Base-by-base conservation (phyloP, 2,797 vertebrate genomes). In the Siniperca scherzeri region DNA sequence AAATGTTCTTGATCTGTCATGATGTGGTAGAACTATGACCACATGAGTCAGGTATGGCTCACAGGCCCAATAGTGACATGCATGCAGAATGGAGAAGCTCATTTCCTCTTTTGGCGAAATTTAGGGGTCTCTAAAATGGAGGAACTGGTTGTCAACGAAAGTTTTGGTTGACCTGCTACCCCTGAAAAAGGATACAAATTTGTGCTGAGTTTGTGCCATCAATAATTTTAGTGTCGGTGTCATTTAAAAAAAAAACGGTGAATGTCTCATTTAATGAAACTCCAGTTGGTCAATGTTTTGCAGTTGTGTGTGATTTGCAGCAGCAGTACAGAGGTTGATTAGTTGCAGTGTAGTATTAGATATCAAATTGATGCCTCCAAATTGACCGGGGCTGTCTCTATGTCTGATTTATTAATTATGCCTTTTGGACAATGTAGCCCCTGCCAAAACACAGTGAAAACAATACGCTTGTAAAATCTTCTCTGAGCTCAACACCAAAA, bases 391-490 rank as follows among this genome's bases (percentile, higher is more conserved):
- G 36, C 66, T 56, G 71, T 53, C 61, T 72, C 50, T 61, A 64
- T 57, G 55, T 81, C 82, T 73, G 86, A 87, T 90, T 81, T 90
- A 88, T 92, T 81, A 82, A 87, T 70, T 64, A 74, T 61, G 62
- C 87, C 67, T 88, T 88, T 84, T 84, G 77, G 83, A 87, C 30
- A 90, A 86, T 62, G 79, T 81, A 55, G 71, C 42, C 61, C 21
- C 71, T 11, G 12, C 83, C 80, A 78, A 78, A 90, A 86, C 53
- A 36, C 5, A 75, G 67, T 85, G 91, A 93, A 95, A 93, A 93
- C 91, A 93, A 94, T 92, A 88, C 77, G 69, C 92, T 92, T 91
- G 90, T 93, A 93, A 94, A 94, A 94, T 92, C 85, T 92, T 81
- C 82, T 78, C 68, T 22, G 70, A 79, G 78, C 85, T 87, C 71